phyloP scores from a whole-genome alignment of 2,888 invertebrate species.

The Brachypterus glaber region DNA sequence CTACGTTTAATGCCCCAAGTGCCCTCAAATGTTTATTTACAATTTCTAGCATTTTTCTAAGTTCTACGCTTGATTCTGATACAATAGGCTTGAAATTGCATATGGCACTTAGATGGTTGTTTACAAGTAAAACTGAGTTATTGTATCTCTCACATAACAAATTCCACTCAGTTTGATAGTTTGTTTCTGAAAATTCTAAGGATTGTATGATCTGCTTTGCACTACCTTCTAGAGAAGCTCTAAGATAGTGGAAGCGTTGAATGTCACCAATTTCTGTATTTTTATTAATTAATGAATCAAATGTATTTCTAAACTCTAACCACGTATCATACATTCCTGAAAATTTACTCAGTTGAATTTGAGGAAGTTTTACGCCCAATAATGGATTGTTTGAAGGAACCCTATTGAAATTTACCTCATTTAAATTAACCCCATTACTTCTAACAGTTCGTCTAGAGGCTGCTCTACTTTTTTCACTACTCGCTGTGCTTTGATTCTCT shows the following conservation, averaged over 20 bases:
- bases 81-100: too few species aligned
- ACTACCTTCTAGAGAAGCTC: conserved; percentile 5
- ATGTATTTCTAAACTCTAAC: conserved; percentile 10
- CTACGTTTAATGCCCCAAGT: conserved; percentile 6
- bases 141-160: too few species aligned
- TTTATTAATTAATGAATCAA: conserved; percentile 13
- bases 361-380: conserved; percentile 1
- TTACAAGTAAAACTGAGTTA: too few species aligned
- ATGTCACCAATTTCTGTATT: conserved; percentile 5
- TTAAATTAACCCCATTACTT: too few species aligned
- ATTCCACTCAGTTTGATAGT: conserved; percentile 13
- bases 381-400: too few species aligned
- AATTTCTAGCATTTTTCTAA: conserved; percentile 6
- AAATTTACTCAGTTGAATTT: conserved; percentile 3
- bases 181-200: too few species aligned
- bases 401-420: too few species aligned
- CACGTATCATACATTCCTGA: conserved; percentile 11
- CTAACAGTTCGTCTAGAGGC: too few species aligned
- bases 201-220: too few species aligned
- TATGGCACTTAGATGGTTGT: too few species aligned
- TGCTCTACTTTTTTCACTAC: too few species aligned
- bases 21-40: conserved; percentile 7
- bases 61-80: conserved; percentile 1
- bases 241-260: conserved; percentile 15
- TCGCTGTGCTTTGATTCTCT: too few species aligned